Percentiles rank a stretch among this genome's conserved stretches.
Evolutionary conservation across 2,113 vertebrate species (phyloP).

Genomic region (Ptilorrhoa leucosticta): DNA sequence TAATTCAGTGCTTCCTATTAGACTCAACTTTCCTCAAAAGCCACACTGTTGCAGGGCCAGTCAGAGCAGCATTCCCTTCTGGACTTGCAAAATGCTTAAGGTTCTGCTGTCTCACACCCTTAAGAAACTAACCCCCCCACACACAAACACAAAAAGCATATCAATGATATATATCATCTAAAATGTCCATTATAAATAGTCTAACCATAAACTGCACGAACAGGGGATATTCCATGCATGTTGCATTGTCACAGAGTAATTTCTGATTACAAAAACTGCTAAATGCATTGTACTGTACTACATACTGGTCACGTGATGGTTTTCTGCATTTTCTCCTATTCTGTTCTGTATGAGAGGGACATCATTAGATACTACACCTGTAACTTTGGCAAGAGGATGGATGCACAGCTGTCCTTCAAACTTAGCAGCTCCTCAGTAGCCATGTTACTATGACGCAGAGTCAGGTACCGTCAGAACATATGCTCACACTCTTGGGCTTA

Average conservation of each 20-base stretch:
- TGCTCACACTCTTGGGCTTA: neutral
- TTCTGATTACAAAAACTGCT: neutral
- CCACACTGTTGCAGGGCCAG: neutral
- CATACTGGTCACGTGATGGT: neutral
- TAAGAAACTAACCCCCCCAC: neutral
- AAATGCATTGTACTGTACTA: neutral
- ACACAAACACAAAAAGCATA: neutral
- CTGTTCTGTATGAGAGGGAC: neutral
- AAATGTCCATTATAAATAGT: neutral
- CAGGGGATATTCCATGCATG: neutral
- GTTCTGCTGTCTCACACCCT: neutral
- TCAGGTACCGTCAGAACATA: neutral
- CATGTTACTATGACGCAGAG: neutral
- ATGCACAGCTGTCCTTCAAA: neutral
- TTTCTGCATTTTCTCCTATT: neutral
- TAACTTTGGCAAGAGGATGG: neutral
- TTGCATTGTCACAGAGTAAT: neutral
- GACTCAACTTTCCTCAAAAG: neutral
- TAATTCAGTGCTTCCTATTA: neutral
- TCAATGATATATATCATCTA: neutral
- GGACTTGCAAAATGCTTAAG: neutral
- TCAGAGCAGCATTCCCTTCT: neutral
- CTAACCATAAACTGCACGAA: neutral
- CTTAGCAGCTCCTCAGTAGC: neutral
- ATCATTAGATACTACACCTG: neutral